phyloP scores from a whole-genome alignment of 2,113 vertebrate genomes.

The Melanerpes aurifrons region DNA sequence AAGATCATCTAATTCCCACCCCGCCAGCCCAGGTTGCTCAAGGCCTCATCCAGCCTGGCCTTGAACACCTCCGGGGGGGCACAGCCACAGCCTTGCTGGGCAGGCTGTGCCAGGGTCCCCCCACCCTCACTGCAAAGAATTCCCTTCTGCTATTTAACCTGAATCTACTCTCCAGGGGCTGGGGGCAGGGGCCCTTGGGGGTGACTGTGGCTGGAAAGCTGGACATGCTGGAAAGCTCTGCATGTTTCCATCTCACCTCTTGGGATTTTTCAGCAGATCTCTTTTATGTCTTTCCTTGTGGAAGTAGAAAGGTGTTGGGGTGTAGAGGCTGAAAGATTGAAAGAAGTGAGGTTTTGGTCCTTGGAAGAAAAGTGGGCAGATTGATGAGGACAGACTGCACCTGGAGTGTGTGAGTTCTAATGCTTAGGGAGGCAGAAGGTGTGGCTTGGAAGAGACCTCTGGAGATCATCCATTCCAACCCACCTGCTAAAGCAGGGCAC shows the following conservation, averaged over 20 bases:
- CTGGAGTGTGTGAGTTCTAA: fast-evolving
- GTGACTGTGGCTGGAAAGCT: not conserved
- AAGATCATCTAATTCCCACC: too few species aligned
- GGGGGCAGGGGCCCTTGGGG: too few species aligned
- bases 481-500: not conserved
- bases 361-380: not conserved
- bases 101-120: too few species aligned
- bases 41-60: too few species aligned
- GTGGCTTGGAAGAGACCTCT: not conserved
- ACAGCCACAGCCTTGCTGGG: too few species aligned
- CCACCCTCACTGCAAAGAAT: too few species aligned
- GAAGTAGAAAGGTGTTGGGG: not conserved
- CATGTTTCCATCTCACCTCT: fast-evolving
- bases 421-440: not conserved
- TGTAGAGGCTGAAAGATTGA: fast-evolving
- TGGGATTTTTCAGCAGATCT: fast-evolving
- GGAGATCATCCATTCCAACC: not conserved
- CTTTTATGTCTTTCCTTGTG: fast-evolving
- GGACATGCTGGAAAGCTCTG: not conserved
- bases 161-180: not conserved
- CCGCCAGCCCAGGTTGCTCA: too few species aligned
- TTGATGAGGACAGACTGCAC: fast-evolving
- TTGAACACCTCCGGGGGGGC: too few species aligned
- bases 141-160: too few species aligned
- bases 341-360: not conserved